Evolutionary conservation across 1,140 invertebrate genomes (phyloP), one percentile per base, ranked within the genome.

Genomic region (Anastrepha obliqua): DNA sequence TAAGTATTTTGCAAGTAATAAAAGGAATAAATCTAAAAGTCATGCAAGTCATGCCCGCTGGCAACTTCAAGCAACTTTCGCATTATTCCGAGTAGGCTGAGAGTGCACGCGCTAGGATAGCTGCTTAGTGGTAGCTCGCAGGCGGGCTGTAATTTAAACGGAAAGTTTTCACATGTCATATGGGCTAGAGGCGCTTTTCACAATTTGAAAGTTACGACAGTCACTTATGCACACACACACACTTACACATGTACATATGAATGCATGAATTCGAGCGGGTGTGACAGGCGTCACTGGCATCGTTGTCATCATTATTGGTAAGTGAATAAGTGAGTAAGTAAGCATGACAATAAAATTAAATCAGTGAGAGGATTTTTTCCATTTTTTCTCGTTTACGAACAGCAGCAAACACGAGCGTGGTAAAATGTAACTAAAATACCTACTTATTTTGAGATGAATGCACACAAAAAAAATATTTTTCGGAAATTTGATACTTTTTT

Each of bases 401-500:
- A 74, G 8, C 67, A 74, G 11, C 44, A 44, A 74, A 47, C 67
- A 67, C n/a, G 39, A 9, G 8, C 15, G 6, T 47, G 13, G 85
- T 85, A 87, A 74, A 74, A 87, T 87, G 20, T 74, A 44, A 74
- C n/a, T n/a, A 78, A 87, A 55, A 87, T 11, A 67, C 0, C 0
- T 29, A 17, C 4, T 9, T 15, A 42, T 59, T 59, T 74, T 74
- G 47, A 44, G 62, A 13, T 51, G n/a, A 86, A 86, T 13, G 11
- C n/a, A 47, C 13, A 55, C 39, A 60, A 58, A 81, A 78, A 78
- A 87, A 87, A 87, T 58, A 47, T 81, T 87, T 87, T 59, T 62
- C 51, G n/a, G 81, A 88, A 88, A 88, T 67, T 65, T 86, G 87
- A 88, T 88, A 88, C 87, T 67, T 88, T 87, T 85, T 88, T 88